phyloP scores from a whole-genome alignment of 2,113 vertebrate species.

The Forbesichthys papilliferus region DNA sequence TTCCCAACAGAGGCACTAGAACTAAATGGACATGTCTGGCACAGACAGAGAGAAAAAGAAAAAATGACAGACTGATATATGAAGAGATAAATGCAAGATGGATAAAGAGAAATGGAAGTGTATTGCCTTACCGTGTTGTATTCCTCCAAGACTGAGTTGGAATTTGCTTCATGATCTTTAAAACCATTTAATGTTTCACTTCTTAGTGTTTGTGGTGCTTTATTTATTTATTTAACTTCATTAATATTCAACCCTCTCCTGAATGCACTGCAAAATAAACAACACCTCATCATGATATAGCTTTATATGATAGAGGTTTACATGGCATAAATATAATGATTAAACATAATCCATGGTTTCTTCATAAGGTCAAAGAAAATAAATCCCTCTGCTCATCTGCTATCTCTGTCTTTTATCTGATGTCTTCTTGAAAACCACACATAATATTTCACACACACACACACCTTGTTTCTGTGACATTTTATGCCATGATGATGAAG shows the following conservation, averaged over 20 bases:
- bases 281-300: constrained; percentile 16
- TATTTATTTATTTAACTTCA: too few relatives aligned
- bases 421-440: background rate
- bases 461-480: background rate
- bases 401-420: constrained; percentile 15
- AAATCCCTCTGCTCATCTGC: constrained; percentile 32
- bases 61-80: background rate
- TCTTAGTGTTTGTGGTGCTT: too few relatives aligned
- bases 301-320: constrained; percentile 9
- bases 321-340: constrained; percentile 11
- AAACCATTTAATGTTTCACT: too few relatives aligned
- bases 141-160: constrained; percentile 48
- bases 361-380: constrained; percentile 34
- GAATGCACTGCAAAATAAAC: background rate
- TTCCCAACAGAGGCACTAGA: constrained; percentile 24
- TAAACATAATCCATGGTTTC: constrained; percentile 8
- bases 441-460: background rate
- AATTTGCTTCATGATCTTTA: constrained; percentile 20
- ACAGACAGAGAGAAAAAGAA: constrained; percentile 30
- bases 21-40: constrained; percentile 39
- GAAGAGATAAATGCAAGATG: background rate
- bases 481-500: background rate
- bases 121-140: constrained; percentile 51
- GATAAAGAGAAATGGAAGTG: constrained; percentile 6
- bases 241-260: constrained; percentile 8